Evolutionary conservation across 1,140 invertebrate species (phyloP), one percentile per base, ranked within the genome.

Genomic region (Thaumatotibia leucotreta): DNA sequence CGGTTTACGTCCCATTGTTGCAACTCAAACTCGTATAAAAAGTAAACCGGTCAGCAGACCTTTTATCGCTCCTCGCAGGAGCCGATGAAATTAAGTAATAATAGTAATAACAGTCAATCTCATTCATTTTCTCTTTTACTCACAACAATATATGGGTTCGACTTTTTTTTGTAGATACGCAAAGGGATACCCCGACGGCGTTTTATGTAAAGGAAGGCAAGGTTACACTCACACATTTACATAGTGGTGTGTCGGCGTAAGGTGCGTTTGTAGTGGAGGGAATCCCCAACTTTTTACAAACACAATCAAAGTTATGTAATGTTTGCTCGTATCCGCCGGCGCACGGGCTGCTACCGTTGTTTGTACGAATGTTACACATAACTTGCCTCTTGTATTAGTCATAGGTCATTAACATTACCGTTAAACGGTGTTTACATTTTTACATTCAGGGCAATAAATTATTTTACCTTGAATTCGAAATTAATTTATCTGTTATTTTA

Each of bases 251-350:
- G 82, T 82, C 74, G 67, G 75, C 79, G 82, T 81, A 81, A 82
- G 78, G 80, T 88, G 85, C 77, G 84, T 72, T 74, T 89, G 88
- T 91, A 83, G 85, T 89, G 73, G 79, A 86, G 88, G 88, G 88
- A 89, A 86, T 91, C 84, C 88, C 88, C 88, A 87, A 88, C 83
- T 88, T 91, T 91, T 89, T 91, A 91, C 86, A 82, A 88, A 91
- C 86, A 89, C 88, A 89, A 87, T 90, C 86, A 91, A 86, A 90
- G 84, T 91, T 91, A 89, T 91, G 85, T 91, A 89, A 89, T 86
- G 85, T 87, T 86, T 86, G 84, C 77, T 80, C 83, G 85, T 86
- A 90, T 86, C 84, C 82, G 86, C 79, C 82, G 77, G 77, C 81
- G 79, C 80, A 79, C 74, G 65, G 76, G 69, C 76, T 80, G 83